These are phyloP conservation scores for Drosophila rubida DNA, from an alignment of 2,888 invertebrate species.

Conservation along the genomic window DNA sequence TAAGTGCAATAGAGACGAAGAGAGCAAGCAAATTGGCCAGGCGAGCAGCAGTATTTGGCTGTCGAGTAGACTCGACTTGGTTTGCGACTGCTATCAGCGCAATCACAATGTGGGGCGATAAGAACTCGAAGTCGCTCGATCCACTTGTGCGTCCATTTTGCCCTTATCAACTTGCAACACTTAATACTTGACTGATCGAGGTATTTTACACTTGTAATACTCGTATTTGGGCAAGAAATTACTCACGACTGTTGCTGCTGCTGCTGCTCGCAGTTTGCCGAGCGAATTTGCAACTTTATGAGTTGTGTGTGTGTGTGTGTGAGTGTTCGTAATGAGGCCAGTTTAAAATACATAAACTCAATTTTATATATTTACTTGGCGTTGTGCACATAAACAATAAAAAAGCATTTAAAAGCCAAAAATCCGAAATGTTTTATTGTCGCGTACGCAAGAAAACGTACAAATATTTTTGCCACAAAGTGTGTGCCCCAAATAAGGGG, in stretches of 20 bases:
- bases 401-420: constrained; percentile 31
- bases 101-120: constrained; percentile 22
- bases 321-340: constrained; percentile 64
- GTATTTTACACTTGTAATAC: not conserved
- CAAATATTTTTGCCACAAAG: constrained; percentile 53
- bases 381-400: constrained; percentile 52
- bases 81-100: constrained; percentile 18
- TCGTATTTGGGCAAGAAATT: not conserved
- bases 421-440: constrained; percentile 65
- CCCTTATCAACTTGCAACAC: constrained; percentile 19
- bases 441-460: constrained; percentile 72
- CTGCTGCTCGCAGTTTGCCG: not conserved
- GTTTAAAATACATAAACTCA: constrained; percentile 73
- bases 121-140: not conserved
- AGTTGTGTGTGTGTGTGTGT: constrained; percentile 5
- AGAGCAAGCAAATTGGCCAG: not conserved
- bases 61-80: not conserved
- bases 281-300: constrained; percentile 20
- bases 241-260: not conserved
- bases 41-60: constrained; percentile 1
- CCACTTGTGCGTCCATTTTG: not conserved
- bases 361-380: constrained; percentile 37
- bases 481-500: constrained; percentile 67
- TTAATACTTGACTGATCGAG: not conserved
- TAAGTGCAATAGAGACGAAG: not conserved